A percentile compares a stretch with the other conserved stretches of the same genome.
These are phyloP conservation scores for Macquaria ambigua DNA, from an alignment of 2,113 vertebrate species.

Conservation along the genomic window DNA sequence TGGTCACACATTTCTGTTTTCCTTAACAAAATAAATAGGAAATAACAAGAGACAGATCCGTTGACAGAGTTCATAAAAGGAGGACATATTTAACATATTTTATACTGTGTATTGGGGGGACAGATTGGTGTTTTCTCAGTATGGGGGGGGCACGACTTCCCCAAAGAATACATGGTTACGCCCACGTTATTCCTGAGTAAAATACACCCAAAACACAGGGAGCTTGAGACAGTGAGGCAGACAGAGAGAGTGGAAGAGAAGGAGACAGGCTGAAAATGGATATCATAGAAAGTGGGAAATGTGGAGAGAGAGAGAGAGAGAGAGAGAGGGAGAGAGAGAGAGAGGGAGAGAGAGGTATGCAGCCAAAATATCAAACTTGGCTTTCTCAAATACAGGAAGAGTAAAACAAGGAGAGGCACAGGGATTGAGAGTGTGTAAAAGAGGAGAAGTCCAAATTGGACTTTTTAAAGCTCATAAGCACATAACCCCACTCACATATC, in stretches of 20 bases:
- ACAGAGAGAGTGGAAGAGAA: not conserved
- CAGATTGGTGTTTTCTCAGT: too few species aligned
- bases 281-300: constrained; percentile 16
- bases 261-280: constrained; percentile 20
- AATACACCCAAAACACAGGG: not conserved
- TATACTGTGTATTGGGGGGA: too few species aligned
- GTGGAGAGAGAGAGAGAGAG: not conserved
- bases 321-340: not conserved
- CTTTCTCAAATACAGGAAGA: constrained; percentile 15
- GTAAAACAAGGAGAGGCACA: not conserved
- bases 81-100: too few species aligned
- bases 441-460: constrained; percentile 10
- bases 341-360: not conserved
- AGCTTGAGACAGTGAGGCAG: not conserved
- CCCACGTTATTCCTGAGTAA: not conserved
- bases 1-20: too few species aligned
- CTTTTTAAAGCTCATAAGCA: not conserved
- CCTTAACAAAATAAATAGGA: too few species aligned
- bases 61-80: too few species aligned
- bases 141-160: too few species aligned
- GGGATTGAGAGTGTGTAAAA: not conserved
- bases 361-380: constrained; percentile 29
- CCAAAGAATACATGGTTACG: too few species aligned
- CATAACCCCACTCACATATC: not conserved
- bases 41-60: too few species aligned